Evolutionary conservation across 2,888 invertebrate genomes (phyloP), one percentile per base, ranked within the genome.

Genomic region (Nowickia ferox): DNA sequence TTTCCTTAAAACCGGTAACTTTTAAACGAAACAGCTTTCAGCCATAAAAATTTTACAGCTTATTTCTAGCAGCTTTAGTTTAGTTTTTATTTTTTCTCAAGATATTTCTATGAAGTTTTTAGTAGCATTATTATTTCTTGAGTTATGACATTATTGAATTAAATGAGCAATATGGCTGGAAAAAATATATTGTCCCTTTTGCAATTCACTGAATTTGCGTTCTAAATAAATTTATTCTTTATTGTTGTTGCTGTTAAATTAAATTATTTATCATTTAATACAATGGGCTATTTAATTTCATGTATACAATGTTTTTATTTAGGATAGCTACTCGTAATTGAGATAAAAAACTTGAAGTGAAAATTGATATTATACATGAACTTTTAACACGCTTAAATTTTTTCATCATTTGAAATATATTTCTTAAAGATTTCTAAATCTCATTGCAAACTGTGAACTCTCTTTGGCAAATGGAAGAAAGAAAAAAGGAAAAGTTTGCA

Each of bases 151-250:
- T 30, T 30, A 30, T 30, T 30, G 1, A 30, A 30, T 0, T 30
- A 6, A 30, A 30, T 30, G 2, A 30, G 6, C 6, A 30, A 5
- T 22, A 2, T 46, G 30, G n/a, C 44, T 71, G 53, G 10, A 42
- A 10, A 51, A 15, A 9, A 66, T 46, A 87, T 88, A 87, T 89
- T 88, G 88, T 89, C 90, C 89, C 90, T 90, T 90, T 90, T 88
- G 88, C 89, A 89, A 90, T 90, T 89, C 90, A 90, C 90, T 90
- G 90, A 90, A 90, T 91, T 90, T 90, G 90, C 90, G 90, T 89
- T 90, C 88, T 88, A 88, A 80, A 83, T 74, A 71, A 69, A 79
- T 79, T 68, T 59, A 71, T 78, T 42, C 11, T 55, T 40, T 22
- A 55, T 66, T 74, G 15, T 57, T 74, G 48, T 55, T 63, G 55